A percentile compares a stretch with the other conserved stretches of the same genome.
These are phyloP conservation scores for Notodonta ziczac DNA, from an alignment of 2,888 invertebrate species.

Conservation along the genomic window DNA sequence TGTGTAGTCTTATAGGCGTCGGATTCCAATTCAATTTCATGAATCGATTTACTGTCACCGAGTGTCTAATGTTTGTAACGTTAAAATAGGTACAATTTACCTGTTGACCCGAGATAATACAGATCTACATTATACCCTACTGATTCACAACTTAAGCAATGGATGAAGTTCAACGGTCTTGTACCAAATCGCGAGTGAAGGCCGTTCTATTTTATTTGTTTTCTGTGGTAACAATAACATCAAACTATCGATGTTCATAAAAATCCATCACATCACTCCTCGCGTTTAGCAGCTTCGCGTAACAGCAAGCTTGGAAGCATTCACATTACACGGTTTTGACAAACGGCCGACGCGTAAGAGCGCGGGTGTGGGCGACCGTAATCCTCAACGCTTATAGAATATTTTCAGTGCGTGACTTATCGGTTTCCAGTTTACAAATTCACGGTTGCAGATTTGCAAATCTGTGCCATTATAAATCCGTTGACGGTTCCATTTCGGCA, in stretches of 20 bases:
- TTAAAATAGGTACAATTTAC: too few species aligned
- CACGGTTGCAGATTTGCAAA: constrained; percentile 31
- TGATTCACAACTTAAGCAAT: too few species aligned
- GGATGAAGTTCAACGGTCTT: too few species aligned
- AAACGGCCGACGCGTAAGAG: constrained; percentile 36
- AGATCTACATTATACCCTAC: too few species aligned
- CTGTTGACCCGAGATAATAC: too few species aligned
- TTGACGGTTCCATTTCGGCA: constrained; percentile 3
- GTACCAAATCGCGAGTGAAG: too few species aligned
- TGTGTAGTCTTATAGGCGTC: too few species aligned
- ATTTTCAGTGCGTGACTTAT: constrained; percentile 40
- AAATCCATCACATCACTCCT: neutral
- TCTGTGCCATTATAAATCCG: constrained; percentile 5
- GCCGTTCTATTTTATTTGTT: too few species aligned
- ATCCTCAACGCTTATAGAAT: constrained; percentile 34
- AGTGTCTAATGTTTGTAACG: too few species aligned
- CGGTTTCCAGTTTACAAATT: constrained; percentile 33
- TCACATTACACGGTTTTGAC: constrained; percentile 45
- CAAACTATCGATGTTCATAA: neutral
- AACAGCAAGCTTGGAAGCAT: constrained; percentile 7
- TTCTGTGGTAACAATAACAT: neutral
- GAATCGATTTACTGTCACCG: too few species aligned
- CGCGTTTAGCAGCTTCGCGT: neutral
- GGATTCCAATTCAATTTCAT: too few species aligned
- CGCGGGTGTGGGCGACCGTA: constrained; percentile 26